Evolutionary conservation across 2,888 invertebrate species (phyloP).

Genomic region (Agriotes lineatus): DNA sequence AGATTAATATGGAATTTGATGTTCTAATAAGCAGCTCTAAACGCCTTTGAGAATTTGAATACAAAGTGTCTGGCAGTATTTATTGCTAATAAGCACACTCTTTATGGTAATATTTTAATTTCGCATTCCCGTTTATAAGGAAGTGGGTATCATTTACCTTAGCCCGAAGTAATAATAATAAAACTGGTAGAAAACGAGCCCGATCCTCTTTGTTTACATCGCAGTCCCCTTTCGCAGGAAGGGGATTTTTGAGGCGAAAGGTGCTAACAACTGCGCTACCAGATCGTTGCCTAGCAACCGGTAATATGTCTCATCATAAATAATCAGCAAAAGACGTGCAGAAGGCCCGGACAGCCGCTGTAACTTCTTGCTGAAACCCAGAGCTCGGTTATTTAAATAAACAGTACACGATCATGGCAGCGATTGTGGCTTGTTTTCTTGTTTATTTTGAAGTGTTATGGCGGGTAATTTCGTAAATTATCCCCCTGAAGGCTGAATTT

Average conservation of each 20-base stretch:
- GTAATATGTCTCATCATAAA: slow-evolving; percentile 48
- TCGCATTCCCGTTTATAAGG: slow-evolving; percentile 15
- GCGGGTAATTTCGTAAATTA: slow-evolving; percentile 70
- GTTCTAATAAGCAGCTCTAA: too few species aligned
- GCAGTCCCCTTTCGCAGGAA: slow-evolving; percentile 9
- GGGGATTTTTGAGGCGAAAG: slow-evolving; percentile 42
- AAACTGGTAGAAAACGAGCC: slow-evolving; percentile 18
- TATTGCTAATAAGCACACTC: slow-evolving; percentile 20
- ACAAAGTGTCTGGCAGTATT: slow-evolving; percentile 17
- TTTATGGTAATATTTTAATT: slow-evolving; percentile 24
- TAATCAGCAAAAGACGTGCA: slow-evolving; percentile 39
- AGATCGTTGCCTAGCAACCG: slow-evolving; percentile 46
- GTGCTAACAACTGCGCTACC: slow-evolving; percentile 53
- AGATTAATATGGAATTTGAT: too few species aligned
- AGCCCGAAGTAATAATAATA: slow-evolving; percentile 26
- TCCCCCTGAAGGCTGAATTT: slow-evolving; percentile 73
- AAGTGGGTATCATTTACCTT: slow-evolving; percentile 19
- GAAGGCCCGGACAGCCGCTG: slow-evolving; percentile 40
- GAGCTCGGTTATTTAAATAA: slow-evolving; percentile 64
- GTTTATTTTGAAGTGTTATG: slow-evolving; percentile 68
- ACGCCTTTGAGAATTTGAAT: neutral
- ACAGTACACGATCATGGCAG: slow-evolving; percentile 65
- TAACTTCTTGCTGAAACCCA: slow-evolving; percentile 46
- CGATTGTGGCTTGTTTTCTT: slow-evolving; percentile 65
- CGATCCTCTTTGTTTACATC: slow-evolving; percentile 11